Percentiles rank a stretch among this genome's conserved stretches.
phyloP scores from a whole-genome alignment of 2,888 invertebrate genomes.

The Leistus spinibarbis region DNA sequence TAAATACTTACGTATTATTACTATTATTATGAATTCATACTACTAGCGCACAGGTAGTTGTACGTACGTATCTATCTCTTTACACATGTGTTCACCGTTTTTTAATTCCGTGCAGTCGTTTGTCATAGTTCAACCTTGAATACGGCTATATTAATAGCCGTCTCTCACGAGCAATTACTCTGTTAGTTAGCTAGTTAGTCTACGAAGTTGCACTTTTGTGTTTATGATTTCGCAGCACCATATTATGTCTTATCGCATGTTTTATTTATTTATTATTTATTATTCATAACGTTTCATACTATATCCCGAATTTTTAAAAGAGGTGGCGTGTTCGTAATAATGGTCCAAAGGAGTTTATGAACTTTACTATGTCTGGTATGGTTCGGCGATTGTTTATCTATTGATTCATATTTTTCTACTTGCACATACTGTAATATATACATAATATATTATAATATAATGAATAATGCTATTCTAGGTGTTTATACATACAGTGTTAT shows the following conservation, averaged over 20 bases:
- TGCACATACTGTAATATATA: slow-evolving; percentile 56
- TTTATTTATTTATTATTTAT: not conserved
- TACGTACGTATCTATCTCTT: slow-evolving; percentile 14
- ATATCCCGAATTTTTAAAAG: slow-evolving; percentile 24
- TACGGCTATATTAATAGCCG: not conserved
- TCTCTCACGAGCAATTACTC: not conserved
- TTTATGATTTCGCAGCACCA: slow-evolving; percentile 9
- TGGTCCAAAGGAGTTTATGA: slow-evolving; percentile 38
- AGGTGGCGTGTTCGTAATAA: slow-evolving; percentile 26
- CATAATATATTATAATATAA: slow-evolving; percentile 42
- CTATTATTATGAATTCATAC: slow-evolving; percentile 24
- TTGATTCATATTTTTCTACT: slow-evolving; percentile 58
- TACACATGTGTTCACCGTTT: slow-evolving; percentile 26
- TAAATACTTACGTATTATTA: not conserved
- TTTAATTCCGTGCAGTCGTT: not conserved
- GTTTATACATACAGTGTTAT: slow-evolving; percentile 43
- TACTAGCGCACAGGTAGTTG: slow-evolving; percentile 38
- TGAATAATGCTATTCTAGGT: slow-evolving; percentile 48
- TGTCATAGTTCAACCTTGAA: not conserved
- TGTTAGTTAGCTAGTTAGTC: not conserved
- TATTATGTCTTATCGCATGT: not conserved
- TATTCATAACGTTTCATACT: slow-evolving; percentile 30
- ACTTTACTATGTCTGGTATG: slow-evolving; percentile 36
- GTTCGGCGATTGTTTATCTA: slow-evolving; percentile 46
- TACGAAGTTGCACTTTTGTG: not conserved